phyloP scores from a whole-genome alignment of 2,888 invertebrate species.

The Pseudococcus jackbeardsleyi region DNA sequence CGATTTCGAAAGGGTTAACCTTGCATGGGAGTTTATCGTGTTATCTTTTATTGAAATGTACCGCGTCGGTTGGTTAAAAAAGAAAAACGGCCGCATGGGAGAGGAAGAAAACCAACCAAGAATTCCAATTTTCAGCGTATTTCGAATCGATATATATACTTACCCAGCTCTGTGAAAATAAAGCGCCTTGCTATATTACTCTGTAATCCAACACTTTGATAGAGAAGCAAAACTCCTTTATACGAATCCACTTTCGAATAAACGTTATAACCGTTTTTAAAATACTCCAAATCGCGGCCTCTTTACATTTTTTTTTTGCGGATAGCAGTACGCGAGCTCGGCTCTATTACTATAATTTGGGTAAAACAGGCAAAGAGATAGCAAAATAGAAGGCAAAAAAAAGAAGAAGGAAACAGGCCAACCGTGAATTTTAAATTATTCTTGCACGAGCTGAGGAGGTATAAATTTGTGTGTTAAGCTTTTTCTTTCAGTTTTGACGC shows the following conservation, averaged over 20 bases:
- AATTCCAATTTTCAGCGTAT: conserved; percentile 34
- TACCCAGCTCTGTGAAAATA: neutral
- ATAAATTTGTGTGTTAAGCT: conserved; percentile 43
- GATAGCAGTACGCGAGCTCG: neutral
- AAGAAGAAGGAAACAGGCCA: conserved; percentile 19
- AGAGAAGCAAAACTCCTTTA: neutral
- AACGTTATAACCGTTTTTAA: conserved; percentile 45
- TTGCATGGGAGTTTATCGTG: conserved; percentile 10
- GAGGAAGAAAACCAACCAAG: conserved; percentile 15
- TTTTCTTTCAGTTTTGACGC: conserved; percentile 45
- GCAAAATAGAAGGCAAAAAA: neutral
- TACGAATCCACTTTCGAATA: conserved; percentile 31
- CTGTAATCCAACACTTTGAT: conserved; percentile 15
- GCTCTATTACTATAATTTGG: conserved; percentile 41
- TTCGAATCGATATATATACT: neutral
- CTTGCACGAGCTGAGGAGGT: neutral
- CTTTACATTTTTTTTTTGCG: neutral
- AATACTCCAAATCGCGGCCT: conserved; percentile 41
- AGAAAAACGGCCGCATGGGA: conserved; percentile 20
- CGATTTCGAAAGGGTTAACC: conserved; percentile 39
- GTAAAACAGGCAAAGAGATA: neutral
- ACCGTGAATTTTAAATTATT: conserved; percentile 43
- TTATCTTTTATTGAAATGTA: conserved; percentile 46
- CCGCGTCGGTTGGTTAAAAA: conserved; percentile 6
- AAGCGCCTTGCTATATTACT: neutral